Percentiles rank a stretch among this genome's conserved stretches.
Conservation (phyloP, 2,113 vertebrate species). For the Peromyscus leucopus region DNA sequence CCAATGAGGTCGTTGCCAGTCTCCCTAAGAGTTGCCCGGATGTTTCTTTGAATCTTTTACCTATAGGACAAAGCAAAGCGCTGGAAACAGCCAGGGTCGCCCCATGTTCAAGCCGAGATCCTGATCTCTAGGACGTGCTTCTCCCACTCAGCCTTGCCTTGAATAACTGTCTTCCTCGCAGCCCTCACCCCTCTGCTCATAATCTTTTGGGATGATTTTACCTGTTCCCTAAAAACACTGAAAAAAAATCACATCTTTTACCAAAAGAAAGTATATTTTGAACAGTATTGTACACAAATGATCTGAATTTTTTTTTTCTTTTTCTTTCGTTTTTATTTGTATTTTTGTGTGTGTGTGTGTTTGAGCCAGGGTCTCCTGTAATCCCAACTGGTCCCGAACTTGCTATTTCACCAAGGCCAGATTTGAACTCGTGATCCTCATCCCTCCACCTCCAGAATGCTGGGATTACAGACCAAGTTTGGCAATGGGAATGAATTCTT, state of each 20-base stretch:
- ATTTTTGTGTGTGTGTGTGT: neutral
- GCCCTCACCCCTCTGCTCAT: neutral
- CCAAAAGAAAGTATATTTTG: neutral
- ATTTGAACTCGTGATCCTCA: neutral
- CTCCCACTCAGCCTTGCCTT: neutral
- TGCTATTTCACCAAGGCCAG: neutral
- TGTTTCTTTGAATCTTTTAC: neutral
- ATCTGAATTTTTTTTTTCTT: neutral
- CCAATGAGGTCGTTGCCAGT: neutral
- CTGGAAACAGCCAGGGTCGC: too few relatives aligned
- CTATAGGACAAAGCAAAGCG: neutral
- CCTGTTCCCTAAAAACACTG: neutral
- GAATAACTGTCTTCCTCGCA: neutral
- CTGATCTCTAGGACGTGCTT: neutral
- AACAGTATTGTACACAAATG: neutral
- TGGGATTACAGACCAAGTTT: neutral
- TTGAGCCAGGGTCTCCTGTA: neutral
- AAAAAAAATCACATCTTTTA: neutral
- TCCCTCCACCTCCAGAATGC: neutral
- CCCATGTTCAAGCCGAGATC: neutral
- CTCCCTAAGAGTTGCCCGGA: neutral
- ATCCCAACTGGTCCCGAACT: neutral
- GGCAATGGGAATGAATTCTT: neutral
- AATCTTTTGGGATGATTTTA: neutral
- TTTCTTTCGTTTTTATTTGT: neutral